Evolutionary conservation across 2,888 invertebrate genomes (phyloP), one percentile per base, ranked within the genome.

Genomic region (Noctua pronuba): DNA sequence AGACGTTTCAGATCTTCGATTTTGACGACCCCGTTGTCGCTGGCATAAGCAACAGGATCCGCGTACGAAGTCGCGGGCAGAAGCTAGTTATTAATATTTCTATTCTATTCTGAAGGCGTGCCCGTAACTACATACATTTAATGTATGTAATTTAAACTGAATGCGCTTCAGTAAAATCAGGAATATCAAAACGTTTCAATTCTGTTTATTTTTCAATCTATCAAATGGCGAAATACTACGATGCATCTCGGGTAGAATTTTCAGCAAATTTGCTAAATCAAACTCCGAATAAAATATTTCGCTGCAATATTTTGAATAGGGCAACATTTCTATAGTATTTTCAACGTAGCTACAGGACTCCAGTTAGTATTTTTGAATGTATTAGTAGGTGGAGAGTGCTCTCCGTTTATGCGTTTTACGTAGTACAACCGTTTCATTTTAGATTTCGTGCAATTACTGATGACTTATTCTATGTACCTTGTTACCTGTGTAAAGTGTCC

Each of bases 141-240:
- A 16, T 38, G 24, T 16, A 62, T 24, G 13, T 38, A 38, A 46
- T 35, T 16, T 2, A 21, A 55, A 71, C 38, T 31, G 24, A 67
- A 67, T 21, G 16, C n/a, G 16, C 44, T 55, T 24, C 46, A 71
- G 66, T 65, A 78, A 82, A 77, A 68, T 82, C 44, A 60, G 35
- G 21, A 78, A 71, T 68, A 73, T 78, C n/a, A 13, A 73, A 70
- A 75, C 75, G 24, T 46, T 81, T 71, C 74, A 66, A 70, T 77
- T 31, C 31, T 58, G 70, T 73, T 71, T 73, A 71, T 66, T 73
- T 67, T 71, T 65, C 76, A 80, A 72, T 88, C 44, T 67, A 79
- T 77, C 62, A 80, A 73, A 83, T 76, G 74, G 77, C 68, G 18
- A 74, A 88, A 83, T 76, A 76, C 35, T 38, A 64, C 62, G 75